Evolutionary conservation across 2,888 invertebrate species (phyloP).

Genomic region (Polyommatus icarus): DNA sequence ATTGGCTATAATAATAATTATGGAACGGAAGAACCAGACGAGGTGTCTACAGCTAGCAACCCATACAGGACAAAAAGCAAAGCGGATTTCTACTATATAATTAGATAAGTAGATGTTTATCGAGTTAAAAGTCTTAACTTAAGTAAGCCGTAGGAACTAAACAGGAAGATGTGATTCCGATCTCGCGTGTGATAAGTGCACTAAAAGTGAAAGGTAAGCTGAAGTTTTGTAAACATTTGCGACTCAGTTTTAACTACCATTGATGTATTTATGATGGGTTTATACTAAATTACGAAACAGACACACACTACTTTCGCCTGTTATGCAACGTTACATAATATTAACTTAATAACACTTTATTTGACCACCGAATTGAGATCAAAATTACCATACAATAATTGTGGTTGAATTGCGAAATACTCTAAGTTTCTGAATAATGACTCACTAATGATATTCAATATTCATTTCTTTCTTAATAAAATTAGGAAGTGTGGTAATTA

Average conservation of each 20-base stretch:
- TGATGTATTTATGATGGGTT: conserved; percentile 19
- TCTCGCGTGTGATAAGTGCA: neutral
- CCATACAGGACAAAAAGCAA: no score
- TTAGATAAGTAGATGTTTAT: no score
- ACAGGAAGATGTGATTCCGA: conserved; percentile 1
- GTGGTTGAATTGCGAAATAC: neutral
- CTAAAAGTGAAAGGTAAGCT: conserved; percentile 11
- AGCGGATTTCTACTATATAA: no score
- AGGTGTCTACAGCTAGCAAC: no score
- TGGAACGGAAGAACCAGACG: no score
- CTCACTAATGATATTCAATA: neutral
- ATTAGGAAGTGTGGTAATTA: neutral
- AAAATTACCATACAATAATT: conserved; percentile 24
- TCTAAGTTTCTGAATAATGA: neutral
- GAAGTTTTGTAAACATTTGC: neutral
- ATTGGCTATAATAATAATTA: no score
- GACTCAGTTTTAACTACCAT: neutral
- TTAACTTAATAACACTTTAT: conserved; percentile 31
- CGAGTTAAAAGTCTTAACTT: neutral
- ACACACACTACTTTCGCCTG: conserved; percentile 58
- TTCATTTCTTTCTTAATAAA: neutral
- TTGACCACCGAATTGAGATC: neutral
- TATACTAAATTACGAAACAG: conserved; percentile 45
- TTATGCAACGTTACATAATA: conserved; percentile 51
- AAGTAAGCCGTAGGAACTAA: neutral